Base-by-base conservation (phyloP, 2,797 vertebrate species). In the Poecilia velifera region DNA sequence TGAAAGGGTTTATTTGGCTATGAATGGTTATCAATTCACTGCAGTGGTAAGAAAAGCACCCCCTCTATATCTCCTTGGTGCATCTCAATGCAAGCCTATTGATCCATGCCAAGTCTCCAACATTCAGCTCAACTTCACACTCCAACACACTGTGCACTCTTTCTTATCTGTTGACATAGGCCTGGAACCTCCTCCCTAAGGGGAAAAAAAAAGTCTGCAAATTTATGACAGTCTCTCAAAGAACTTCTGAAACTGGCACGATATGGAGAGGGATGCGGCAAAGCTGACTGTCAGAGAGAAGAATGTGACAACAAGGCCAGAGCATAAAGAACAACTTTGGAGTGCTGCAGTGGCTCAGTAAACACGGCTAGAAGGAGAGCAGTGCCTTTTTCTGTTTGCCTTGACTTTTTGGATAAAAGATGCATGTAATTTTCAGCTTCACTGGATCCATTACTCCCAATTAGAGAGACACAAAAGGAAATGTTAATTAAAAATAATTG, bases 41-140 rank as follows among this genome's bases (percentile, higher is more conserved):
- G 86, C 92, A 90, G 76, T 76, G 75, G 80, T 87, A 86, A 86
- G 82, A 90, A 89, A 91, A 88, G 77, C 25, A 39, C 76, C 78
- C 73, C 74, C 51, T 81, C 74, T 80, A 66, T 81, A 59, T 84
- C 80, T 79, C n/a, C 73, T 80, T 75, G 77, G 74, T 78, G 59
- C 64, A 84, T 87, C 62, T 68, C 47, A 77, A 74, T 80, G 82
- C 68, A 84, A 84, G 49, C n/a, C 31, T 82, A 91, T 89, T 78
- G 90, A 94, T 90, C 80, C 4, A 76, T 86, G 82, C 76, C 75
- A 45, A 84, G 76, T 68, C 74, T 80, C 76, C 51, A 66, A 82
- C 82, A 82, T 74, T 81, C 51, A 64, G 57, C 49, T 74, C n/a
- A n/a, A 25, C 0, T 39, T 70, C 51, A 57, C 76, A 53, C 59